Evolutionary conservation across 2,797 vertebrate genomes (phyloP), one percentile per base, ranked within the genome.

Genomic region (Hephaestus fuliginosus): DNA sequence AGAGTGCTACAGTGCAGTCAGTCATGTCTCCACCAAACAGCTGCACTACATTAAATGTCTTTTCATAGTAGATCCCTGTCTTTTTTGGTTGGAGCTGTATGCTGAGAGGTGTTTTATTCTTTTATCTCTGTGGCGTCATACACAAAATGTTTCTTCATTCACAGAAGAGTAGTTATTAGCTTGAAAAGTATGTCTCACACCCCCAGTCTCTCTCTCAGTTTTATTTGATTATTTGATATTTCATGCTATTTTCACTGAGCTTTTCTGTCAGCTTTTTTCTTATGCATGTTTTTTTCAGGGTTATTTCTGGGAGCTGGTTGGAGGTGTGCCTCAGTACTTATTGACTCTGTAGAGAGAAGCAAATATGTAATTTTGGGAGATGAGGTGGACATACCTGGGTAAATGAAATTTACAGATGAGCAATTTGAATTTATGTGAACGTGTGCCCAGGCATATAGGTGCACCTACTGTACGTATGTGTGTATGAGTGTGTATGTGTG

Each of bases 381-480:
- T 76, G 74, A 80, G 74, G 55, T 74, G 61, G 69, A 73, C 84
- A 56, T 74, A 60, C 67, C 74, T 68, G 22, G 69, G 25, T 44
- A 83, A 91, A 85, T 81, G 48, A 70, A 77, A 86, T 91, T 89
- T 83, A 81, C 70, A 85, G 41, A 72, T 33, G 52, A 68, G 61
- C 73, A 81, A 81, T 81, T 82, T 75, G 39, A 76, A 76, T 83
- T 60, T 62, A 72, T 76, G 46, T 3, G 13, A 75, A 70, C 48
- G 3, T 33, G 46, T 56, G 46, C 46, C 14, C 56, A 41, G 1
- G 52, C n/a, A 3, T 70, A 33, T 64, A 62, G 15, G 46, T 70
- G 25, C 58, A 28, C n/a, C 36, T 30, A 30, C n/a, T 51, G 43
- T 48, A 14, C 4, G 17, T 33, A 33, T 56, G 39, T 43, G 22